Base-by-base conservation (phyloP, 2,888 invertebrate species). In the Oegoconia quadripuncta region DNA sequence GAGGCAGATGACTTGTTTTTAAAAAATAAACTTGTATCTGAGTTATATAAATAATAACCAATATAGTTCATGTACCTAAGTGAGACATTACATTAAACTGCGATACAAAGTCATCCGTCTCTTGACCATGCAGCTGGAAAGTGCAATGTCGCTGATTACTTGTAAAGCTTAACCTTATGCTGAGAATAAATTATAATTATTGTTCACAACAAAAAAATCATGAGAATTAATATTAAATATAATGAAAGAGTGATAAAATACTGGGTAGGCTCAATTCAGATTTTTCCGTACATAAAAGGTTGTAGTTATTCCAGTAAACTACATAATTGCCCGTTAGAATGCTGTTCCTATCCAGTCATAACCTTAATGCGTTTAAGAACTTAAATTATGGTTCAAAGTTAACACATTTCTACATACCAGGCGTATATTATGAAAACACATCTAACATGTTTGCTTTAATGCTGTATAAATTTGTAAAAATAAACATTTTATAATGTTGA, bases 241-340 rank as follows among this genome's bases (percentile, higher is more conserved):
- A 20, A 33, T 28, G 37, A 6, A 29, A n/a, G 11, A n/a, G 15
- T 25, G 14, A 23, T 41, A 41, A 37, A 33, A 34, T 41, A 13
- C 14, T 11, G 11, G 14, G 33, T 33, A 15, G 18, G 27, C 35
- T 32, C 13, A 7, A 16, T 31, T 27, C 1, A 36, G 12, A 13
- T 36, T 50, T 49, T 39, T 45, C 33, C 45, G 34, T 34, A 49
- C 42, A 42, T 50, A 46, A 48, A 61, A 52, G 46, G 49, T 44
- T 50, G 29, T 34, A 39, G 48, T 52, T 53, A 52, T 46, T 52
- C 53, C 42, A 44, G 37, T 42, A 44, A 42, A 48, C 39, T 42
- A 38, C 43, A 38, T 57, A 60, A 64, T 63, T 58, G 51, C 41
- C 39, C 42, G 38, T 34, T 39, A 58, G 49, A 64, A 66, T 64